Evolutionary conservation across 2,888 invertebrate species (phyloP).

Genomic region (Chirona hameri): DNA sequence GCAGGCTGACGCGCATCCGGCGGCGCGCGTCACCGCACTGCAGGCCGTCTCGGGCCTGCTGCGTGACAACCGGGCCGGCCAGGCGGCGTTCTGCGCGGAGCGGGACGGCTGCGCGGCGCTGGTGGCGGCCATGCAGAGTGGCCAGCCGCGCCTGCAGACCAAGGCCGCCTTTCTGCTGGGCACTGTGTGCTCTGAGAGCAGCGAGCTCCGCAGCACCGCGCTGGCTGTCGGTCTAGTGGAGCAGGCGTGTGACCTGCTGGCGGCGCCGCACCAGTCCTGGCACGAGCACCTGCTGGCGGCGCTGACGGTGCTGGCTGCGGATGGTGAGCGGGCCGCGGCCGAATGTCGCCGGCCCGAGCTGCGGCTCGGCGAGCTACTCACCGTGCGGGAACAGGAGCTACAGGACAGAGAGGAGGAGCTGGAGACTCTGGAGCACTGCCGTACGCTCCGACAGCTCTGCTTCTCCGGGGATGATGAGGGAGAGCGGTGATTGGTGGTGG

Average conservation of each 20-base stretch:
- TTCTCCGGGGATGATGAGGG: neutral
- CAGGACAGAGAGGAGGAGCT: neutral
- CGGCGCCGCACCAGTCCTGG: neutral
- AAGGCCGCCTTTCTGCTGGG: slow-evolving; percentile 28
- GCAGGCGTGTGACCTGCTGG: slow-evolving; percentile 22
- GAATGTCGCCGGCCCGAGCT: slow-evolving; percentile 26
- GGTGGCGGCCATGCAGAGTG: slow-evolving; percentile 12
- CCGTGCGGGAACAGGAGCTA: neutral
- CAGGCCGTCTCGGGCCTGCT: slow-evolving; percentile 13
- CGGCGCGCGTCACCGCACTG: slow-evolving; percentile 8
- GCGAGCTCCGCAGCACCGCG: slow-evolving; percentile 5
- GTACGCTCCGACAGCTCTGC: neutral
- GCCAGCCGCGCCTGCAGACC: slow-evolving; percentile 23
- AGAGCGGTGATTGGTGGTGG: neutral
- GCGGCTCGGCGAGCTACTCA: slow-evolving; percentile 1
- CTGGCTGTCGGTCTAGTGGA: neutral
- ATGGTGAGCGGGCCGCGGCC: neutral
- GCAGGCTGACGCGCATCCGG: neutral
- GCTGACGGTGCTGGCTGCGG: neutral
- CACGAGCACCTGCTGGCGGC: slow-evolving; percentile 29
- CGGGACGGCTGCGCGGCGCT: slow-evolving; percentile 23
- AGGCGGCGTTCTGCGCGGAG: slow-evolving; percentile 4
- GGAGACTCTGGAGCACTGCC: slow-evolving; percentile 13
- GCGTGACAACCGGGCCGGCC: slow-evolving; percentile 1
- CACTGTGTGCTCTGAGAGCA: neutral